Base-by-base conservation (phyloP, 2,797 vertebrate genomes). In the Aselliscus stoliczkanus region DNA sequence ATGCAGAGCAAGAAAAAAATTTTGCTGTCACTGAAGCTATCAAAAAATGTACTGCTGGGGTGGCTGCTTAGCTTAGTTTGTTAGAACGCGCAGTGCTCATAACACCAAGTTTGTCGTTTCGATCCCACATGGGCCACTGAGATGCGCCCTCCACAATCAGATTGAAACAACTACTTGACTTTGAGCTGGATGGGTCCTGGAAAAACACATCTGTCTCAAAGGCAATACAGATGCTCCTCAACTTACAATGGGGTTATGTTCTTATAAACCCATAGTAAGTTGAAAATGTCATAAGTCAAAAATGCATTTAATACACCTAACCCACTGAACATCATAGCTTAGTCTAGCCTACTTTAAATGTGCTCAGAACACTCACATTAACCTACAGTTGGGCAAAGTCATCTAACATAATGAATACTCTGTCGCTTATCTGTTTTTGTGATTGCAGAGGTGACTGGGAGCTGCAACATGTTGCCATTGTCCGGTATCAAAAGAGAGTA, bases 1-100 rank as follows among this genome's bases (percentile, higher is more conserved):
- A 96, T 73, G 58, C 29, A 73, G 37, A 90, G 58, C 89, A 83
- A 93, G 42, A 92, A 87, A 37, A 91, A 44, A 72, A 80, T 20
- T 52, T 85, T 94, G 29, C 77, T 82, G 29, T 92, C 27, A 60
- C 25, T 44, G 58, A 86, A 72, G 27, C 29, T 60, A 80, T 70
- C 77, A 60, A 89, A 89, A 37, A 93, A 89, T 21, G 14, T 37
- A 64, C 29, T 88, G 54, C 44, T 42, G 42, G 42, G 42, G 42
- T 9, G 9, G 6, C 42, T 42, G 42, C 6, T 42, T 42, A 42
- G 42, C 42, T 42, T 9, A 42, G 42, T 42, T 42, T 42, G 42
- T 42, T 42, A 42, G 4, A 42, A n/a, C n/a, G 42, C 42, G 42
- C 42, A 42, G 6, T 42, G 42, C 42, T 42, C 42, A 42, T 42